A percentile compares a stretch with the other conserved stretches of the same genome.
phyloP scores from a whole-genome alignment of 2,797 vertebrate species.

The Selene dorsalis region DNA sequence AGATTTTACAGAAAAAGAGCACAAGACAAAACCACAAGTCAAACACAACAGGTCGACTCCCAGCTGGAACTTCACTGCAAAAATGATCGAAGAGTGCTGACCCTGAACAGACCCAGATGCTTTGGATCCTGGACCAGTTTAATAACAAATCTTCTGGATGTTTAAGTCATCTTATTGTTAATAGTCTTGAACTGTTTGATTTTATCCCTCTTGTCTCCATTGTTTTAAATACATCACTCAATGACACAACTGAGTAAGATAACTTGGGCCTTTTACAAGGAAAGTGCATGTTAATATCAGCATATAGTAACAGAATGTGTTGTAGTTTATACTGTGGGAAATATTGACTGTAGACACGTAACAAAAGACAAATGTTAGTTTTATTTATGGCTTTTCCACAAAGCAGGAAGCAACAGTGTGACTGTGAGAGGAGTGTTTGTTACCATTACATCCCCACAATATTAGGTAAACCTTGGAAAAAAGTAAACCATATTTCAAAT shows the following conservation, averaged over 20 bases:
- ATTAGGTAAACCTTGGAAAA: conserved; percentile 37
- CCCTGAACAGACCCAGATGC: conserved; percentile 65
- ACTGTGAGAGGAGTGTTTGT: conserved; percentile 18
- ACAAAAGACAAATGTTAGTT: conserved; percentile 42
- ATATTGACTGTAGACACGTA: conserved; percentile 9
- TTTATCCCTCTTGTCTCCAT: not conserved
- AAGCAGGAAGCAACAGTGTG: conserved; percentile 49
- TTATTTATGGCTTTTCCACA: conserved; percentile 67
- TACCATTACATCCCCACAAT: conserved; percentile 33
- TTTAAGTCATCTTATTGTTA: conserved; percentile 75
- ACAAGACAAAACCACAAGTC: conserved; percentile 81
- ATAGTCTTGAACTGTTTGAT: not conserved
- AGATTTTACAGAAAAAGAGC: conserved; percentile 73
- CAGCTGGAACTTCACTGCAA: conserved; percentile 68
- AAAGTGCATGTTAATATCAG: not conserved
- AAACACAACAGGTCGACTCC: conserved; percentile 75
- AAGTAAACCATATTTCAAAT: conserved; percentile 25
- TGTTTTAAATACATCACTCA: not conserved
- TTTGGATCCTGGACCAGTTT: conserved; percentile 83
- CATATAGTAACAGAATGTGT: not conserved
- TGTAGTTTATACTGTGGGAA: not conserved
- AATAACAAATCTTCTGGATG: conserved; percentile 84
- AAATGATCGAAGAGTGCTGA: conserved; percentile 33
- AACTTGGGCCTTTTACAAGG: not conserved
- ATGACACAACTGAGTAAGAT: not conserved